Conservation (phyloP, 1,140 invertebrate genomes). For the Pseudomyrmex dendroicus region DNA sequence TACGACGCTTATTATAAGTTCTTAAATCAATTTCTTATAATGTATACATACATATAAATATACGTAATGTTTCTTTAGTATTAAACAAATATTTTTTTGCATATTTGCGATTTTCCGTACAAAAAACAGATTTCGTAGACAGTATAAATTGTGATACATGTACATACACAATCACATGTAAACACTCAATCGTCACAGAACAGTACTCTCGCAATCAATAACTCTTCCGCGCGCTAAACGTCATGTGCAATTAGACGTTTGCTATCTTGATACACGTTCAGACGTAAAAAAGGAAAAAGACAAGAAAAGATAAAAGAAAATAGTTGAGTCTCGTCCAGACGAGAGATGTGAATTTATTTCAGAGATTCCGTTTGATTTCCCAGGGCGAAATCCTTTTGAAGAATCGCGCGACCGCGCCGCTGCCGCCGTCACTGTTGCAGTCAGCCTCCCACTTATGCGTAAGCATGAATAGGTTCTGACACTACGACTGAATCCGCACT, state of each 20-base stretch:
- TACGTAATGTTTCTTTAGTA: too few species aligned
- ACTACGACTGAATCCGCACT: constrained; percentile 40
- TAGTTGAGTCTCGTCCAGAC: constrained; percentile 7
- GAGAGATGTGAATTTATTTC: constrained; percentile 51
- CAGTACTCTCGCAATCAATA: constrained; percentile 37
- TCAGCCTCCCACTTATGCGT: constrained; percentile 14
- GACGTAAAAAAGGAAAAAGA: neutral
- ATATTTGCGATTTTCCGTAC: too few species aligned
- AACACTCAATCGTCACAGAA: neutral
- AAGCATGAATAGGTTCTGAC: constrained; percentile 54
- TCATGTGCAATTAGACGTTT: constrained; percentile 37
- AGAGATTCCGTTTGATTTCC: constrained; percentile 61
- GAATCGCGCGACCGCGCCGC: constrained; percentile 8
- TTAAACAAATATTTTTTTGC: too few species aligned
- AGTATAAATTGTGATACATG: neutral
- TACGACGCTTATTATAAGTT: neutral
- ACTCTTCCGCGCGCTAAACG: constrained; percentile 16
- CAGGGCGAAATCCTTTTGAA: constrained; percentile 64
- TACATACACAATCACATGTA: neutral
- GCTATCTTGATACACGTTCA: neutral
- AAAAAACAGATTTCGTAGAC: neutral
- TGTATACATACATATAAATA: neutral
- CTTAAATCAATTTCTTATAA: neutral
- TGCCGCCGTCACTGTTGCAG: neutral
- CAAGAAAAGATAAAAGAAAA: neutral